phyloP scores from a whole-genome alignment of 2,888 invertebrate species.

The Hypselothyrea guttata region DNA sequence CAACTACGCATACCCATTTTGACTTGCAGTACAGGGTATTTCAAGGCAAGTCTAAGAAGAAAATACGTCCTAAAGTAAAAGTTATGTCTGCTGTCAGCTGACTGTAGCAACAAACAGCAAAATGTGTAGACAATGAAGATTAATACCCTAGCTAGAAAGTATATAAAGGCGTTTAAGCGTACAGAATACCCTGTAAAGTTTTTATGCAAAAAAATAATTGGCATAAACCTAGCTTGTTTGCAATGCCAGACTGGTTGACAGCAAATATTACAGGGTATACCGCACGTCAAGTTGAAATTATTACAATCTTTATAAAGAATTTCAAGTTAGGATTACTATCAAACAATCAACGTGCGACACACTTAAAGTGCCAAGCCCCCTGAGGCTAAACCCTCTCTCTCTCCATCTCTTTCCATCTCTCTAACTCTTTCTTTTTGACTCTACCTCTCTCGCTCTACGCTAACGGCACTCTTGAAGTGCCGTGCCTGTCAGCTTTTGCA shows the following conservation, averaged over 20 bases:
- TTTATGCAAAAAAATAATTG: too few relatives aligned
- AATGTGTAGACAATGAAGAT: too few relatives aligned
- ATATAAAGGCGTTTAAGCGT: background rate
- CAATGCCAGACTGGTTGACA: too few relatives aligned
- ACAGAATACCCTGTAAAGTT: too few relatives aligned
- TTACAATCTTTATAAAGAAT: conserved; percentile 58
- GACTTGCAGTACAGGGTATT: too few relatives aligned
- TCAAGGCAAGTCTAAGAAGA: too few relatives aligned
- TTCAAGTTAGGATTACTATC: conserved; percentile 32
- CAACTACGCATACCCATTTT: too few relatives aligned
- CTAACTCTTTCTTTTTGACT: background rate
- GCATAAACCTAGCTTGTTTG: too few relatives aligned
- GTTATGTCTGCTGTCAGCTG: too few relatives aligned
- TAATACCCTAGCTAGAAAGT: background rate
- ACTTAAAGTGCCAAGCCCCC: conserved; percentile 34
- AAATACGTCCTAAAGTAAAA: too few relatives aligned
- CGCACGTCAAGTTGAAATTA: conserved; percentile 29
- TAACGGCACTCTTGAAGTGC: conserved; percentile 46
- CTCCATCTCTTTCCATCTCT: background rate
- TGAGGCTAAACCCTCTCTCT: background rate
- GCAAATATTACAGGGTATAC: conserved; percentile 6
- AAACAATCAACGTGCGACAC: conserved; percentile 40
- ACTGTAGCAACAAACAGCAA: too few relatives aligned
- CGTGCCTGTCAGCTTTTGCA: conserved; percentile 28
- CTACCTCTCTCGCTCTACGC: background rate